Conservation (phyloP, 2,888 invertebrate species). For the Biston betularia region DNA sequence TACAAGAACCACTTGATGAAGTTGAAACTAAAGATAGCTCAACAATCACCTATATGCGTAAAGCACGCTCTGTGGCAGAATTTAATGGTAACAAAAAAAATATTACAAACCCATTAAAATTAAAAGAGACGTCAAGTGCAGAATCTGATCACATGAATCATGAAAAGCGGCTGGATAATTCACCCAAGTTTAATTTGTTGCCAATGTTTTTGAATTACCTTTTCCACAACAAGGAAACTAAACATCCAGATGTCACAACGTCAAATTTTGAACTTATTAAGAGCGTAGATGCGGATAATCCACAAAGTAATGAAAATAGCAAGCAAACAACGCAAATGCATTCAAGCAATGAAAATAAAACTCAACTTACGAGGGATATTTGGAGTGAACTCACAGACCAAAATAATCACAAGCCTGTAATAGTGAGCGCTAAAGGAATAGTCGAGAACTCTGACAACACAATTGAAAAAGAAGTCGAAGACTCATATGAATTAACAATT, state of each 20-base stretch:
- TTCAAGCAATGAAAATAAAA: conserved; percentile 12
- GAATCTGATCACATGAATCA: conserved; percentile 3
- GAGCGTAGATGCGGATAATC: conserved; percentile 5
- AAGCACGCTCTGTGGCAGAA: conserved; percentile 27
- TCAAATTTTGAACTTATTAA: neutral
- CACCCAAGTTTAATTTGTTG: conserved; percentile 51
- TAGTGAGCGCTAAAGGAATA: conserved; percentile 54
- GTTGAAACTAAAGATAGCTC: conserved; percentile 57
- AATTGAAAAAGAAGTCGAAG: conserved; percentile 38
- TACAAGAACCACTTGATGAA: conserved; percentile 59
- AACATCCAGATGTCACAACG: conserved; percentile 36
- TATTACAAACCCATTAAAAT: conserved; percentile 3
- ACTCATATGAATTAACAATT: conserved; percentile 58
- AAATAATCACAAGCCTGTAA: conserved; percentile 49
- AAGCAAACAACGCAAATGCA: too few species aligned
- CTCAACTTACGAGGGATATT: conserved; percentile 28
- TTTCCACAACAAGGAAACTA: conserved; percentile 54
- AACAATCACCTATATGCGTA: conserved; percentile 26
- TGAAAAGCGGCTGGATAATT: conserved; percentile 14
- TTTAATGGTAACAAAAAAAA: conserved; percentile 2
- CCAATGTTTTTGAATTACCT: conserved; percentile 68
- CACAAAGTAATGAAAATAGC: conserved; percentile 19
- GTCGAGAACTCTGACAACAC: conserved; percentile 35
- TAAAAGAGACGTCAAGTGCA: conserved; percentile 4
- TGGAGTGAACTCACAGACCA: conserved; percentile 25